These are phyloP conservation scores for Peucedramus taeniatus DNA, from an alignment of 2,113 vertebrate genomes.

Conservation along the genomic window DNA sequence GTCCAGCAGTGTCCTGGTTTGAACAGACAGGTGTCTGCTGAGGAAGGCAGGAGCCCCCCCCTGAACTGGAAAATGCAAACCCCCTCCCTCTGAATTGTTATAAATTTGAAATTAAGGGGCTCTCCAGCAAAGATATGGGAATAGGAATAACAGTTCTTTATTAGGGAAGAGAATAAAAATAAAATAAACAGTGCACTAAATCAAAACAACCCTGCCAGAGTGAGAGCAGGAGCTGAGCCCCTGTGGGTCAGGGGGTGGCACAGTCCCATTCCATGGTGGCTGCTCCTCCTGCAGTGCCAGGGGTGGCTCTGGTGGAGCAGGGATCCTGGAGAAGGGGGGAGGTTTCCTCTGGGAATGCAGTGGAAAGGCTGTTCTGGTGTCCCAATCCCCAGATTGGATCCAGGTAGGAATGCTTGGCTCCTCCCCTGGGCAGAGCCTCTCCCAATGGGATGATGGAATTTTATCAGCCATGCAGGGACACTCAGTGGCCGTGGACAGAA, in stretches of 20 bases:
- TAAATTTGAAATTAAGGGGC: background rate
- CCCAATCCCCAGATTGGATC: background rate
- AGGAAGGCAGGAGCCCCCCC: background rate
- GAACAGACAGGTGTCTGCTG: background rate
- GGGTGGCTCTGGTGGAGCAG: too few relatives aligned
- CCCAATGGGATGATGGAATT: background rate
- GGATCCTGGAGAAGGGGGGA: too few relatives aligned
- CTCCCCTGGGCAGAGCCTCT: background rate
- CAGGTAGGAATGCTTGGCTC: background rate
- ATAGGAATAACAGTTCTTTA: background rate
- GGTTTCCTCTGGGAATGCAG: background rate
- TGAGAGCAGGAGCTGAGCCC: accelerated
- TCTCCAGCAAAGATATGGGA: background rate
- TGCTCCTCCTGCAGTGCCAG: background rate
- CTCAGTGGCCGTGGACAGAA: accelerated
- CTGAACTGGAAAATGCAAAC: background rate
- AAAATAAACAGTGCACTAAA: too few relatives aligned
- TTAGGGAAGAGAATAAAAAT: background rate
- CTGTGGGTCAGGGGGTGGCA: too few relatives aligned
- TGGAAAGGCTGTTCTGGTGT: background rate
- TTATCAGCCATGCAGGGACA: background rate
- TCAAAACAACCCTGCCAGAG: too few relatives aligned
- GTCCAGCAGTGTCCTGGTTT: background rate
- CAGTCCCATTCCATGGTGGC: background rate
- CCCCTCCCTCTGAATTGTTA: background rate